phyloP scores from a whole-genome alignment of 2,888 invertebrate genomes.

The Polietes domitor region DNA sequence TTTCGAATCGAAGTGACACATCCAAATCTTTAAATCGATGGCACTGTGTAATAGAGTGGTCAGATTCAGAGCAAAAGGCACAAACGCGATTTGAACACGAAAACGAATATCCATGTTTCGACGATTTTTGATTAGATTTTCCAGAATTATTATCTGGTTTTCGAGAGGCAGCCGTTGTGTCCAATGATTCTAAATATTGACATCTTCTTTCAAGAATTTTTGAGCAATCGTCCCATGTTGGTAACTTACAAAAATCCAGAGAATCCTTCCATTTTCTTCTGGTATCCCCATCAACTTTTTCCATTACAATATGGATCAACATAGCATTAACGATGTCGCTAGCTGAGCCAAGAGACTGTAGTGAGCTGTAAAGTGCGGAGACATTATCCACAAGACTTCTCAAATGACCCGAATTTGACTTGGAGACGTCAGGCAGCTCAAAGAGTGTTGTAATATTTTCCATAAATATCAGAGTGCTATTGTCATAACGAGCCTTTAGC shows the following conservation, averaged over 20 bases:
- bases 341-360: conserved; percentile 28
- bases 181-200: conserved; percentile 45
- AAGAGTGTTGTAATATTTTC: conserved; percentile 24
- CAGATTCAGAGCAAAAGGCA: not conserved
- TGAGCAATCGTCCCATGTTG: conserved; percentile 54
- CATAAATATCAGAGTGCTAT: conserved; percentile 37
- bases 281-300: conserved; percentile 42
- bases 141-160: not conserved
- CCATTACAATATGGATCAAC: conserved; percentile 31
- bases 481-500: conserved; percentile 25
- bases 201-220: conserved; percentile 44
- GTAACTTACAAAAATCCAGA: conserved; percentile 50
- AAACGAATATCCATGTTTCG: conserved; percentile 15
- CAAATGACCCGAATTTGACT: conserved; percentile 15
- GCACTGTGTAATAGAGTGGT: conserved; percentile 22
- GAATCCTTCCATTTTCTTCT: conserved; percentile 56
- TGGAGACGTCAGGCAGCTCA: not conserved
- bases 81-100: conserved; percentile 4
- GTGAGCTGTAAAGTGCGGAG: conserved; percentile 18
- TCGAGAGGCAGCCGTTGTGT: not conserved
- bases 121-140: conserved; percentile 3
- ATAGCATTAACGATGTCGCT: conserved; percentile 37
- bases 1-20: conserved; percentile 26
- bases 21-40: conserved; percentile 30
- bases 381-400: conserved; percentile 35